Evolutionary conservation across 1,140 invertebrate genomes (phyloP).

Genomic region (Drosophila nannoptera): DNA sequence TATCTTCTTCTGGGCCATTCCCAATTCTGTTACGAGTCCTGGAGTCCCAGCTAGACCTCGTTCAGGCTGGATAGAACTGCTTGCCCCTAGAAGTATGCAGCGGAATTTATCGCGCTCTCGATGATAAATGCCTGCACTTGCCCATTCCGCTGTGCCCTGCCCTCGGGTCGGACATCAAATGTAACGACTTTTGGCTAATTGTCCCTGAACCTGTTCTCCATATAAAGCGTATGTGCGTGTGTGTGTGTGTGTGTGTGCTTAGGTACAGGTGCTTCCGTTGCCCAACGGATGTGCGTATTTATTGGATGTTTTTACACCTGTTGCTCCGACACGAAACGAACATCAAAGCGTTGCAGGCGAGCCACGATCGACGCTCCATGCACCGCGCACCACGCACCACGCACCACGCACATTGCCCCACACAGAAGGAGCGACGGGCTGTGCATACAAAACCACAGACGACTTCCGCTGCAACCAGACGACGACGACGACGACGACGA

Average conservation of each 20-base stretch:
- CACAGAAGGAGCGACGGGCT: constrained; percentile 29
- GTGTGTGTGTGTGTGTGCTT: constrained; percentile 1
- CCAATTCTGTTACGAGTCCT: no score
- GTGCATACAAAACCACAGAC: constrained; percentile 67
- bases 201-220: no score
- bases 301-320: constrained; percentile 72
- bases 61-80: background rate
- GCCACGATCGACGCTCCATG: constrained; percentile 10
- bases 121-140: background rate
- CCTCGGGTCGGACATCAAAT: no score
- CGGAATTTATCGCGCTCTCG: background rate
- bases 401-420: background rate
- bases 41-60: no score
- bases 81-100: constrained; percentile 2
- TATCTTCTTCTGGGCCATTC: no score
- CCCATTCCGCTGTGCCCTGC: no score
- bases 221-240: background rate
- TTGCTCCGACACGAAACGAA: constrained; percentile 49
- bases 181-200: no score
- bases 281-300: constrained; percentile 68
- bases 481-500: no score
- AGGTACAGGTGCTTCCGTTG: constrained; percentile 69
- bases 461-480: constrained; percentile 62
- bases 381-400: background rate
- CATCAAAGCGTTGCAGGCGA: constrained; percentile 42